Evolutionary conservation across 2,888 invertebrate species (phyloP), one percentile per base, ranked within the genome.

Genomic region (Parnassius mnemosyne): DNA sequence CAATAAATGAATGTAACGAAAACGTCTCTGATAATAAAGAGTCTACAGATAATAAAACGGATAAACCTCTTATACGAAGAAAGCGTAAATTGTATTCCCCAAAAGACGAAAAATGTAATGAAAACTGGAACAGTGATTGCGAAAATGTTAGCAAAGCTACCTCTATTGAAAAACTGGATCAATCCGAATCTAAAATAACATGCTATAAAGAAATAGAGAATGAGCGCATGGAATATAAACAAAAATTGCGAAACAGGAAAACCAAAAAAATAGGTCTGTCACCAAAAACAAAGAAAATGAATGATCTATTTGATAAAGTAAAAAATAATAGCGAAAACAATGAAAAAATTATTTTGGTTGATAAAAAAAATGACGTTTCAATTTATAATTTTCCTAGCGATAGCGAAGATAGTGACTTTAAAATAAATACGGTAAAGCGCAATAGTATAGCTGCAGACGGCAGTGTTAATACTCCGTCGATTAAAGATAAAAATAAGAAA

Each of bases 21-120:
- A 34, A 34, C 5, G 1, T 64, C 20, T 61, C 12, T 20, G 12
- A 51, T 41, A 41, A 52, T 41, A 25, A 53, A 43, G 54, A n/a
- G 25, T 7, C 44, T 25, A 46, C 25, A 43, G 60, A 69, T 34
- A 55, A 25, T 25, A 61, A 69, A 58, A 68, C 10, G 12, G 12
- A 5, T 25, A 57, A 66, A 5, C 74, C 71, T 3, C 53, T 65
- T 16, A 51, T 67, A 20, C 79, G 76, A 52, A 78, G 75, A 65
- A 88, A 83, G 71, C 82, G 89, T 13, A 89, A 89, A 69, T 73
- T 90, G 3, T 90, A 87, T 61, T 89, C 89, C 1, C 84, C 86
- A 0, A 87, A 86, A 76, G 75, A 81, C 54, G 81, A 73, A 44
- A 61, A 69, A 1, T 65, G 72, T 9, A 61, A 69, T 52, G 66